These are phyloP conservation scores for Malurus splendens DNA, from an alignment of 2,797 vertebrate species.

Conservation along the genomic window DNA sequence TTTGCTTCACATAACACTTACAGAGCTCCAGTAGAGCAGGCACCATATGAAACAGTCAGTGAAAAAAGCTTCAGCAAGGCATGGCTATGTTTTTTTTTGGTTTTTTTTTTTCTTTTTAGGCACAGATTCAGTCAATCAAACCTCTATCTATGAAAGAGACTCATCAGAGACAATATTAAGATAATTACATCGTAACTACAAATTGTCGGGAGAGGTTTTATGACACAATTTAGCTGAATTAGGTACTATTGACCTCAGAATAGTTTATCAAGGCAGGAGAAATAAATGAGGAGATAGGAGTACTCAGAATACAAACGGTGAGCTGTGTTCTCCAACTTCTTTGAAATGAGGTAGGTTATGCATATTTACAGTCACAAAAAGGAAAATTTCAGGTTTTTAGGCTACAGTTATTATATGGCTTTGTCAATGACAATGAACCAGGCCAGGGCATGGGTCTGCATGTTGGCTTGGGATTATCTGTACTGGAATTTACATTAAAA, in stretches of 20 bases:
- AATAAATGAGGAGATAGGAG: background rate
- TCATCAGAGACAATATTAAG: conserved; percentile 31
- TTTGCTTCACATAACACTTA: conserved; percentile 22
- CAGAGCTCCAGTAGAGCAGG: conserved; percentile 13
- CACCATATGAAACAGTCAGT: conserved; percentile 14
- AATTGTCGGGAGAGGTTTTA: conserved; percentile 12
- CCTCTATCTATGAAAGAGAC: background rate
- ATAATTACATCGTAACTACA: conserved; percentile 25
- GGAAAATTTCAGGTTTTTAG: background rate
- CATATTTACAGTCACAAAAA: background rate
- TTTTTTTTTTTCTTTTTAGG: background rate
- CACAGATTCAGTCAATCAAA: background rate
- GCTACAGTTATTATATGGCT: background rate
- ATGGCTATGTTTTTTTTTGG: background rate
- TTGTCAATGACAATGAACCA: background rate
- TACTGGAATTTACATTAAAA: background rate
- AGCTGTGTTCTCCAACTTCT: background rate
- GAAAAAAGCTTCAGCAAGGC: conserved; percentile 1
- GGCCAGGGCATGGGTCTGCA: background rate
- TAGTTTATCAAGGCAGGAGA: background rate
- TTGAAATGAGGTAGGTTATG: background rate
- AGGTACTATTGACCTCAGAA: conserved; percentile 13
- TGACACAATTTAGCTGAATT: conserved; percentile 3
- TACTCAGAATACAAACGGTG: background rate
- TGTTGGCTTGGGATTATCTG: background rate